phyloP scores from a whole-genome alignment of 1,140 invertebrate species.

The Bombus waltoni region DNA sequence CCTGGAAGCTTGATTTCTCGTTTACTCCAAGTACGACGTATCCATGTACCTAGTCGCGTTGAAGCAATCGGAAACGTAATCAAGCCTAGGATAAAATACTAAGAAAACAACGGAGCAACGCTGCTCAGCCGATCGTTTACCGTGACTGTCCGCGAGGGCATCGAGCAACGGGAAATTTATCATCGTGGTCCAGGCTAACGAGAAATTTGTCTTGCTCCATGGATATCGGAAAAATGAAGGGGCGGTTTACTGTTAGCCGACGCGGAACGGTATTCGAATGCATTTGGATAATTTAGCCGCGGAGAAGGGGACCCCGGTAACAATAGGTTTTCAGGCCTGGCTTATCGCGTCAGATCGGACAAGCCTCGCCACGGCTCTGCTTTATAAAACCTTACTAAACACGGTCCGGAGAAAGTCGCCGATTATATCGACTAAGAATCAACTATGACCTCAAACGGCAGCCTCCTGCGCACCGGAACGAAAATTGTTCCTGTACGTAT shows the following conservation, averaged over 20 bases:
- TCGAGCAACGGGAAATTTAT: slow-evolving; percentile 28
- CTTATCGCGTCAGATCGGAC: slow-evolving; percentile 65
- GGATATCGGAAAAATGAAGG: slow-evolving; percentile 42
- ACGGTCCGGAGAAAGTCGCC: slow-evolving; percentile 60
- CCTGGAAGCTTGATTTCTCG: not conserved
- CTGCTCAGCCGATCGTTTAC: not conserved
- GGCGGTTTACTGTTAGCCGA: slow-evolving; percentile 46
- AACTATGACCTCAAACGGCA: slow-evolving; percentile 62
- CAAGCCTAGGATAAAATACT: not conserved
- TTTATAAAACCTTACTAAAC: slow-evolving; percentile 55
- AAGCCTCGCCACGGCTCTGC: slow-evolving; percentile 47
- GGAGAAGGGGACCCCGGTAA: slow-evolving; percentile 36
- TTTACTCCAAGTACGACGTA: not conserved
- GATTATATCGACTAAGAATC: slow-evolving; percentile 58
- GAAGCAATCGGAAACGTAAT: not conserved
- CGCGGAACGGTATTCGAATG: slow-evolving; percentile 58
- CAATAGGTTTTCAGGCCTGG: slow-evolving; percentile 65
- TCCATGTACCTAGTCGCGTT: not conserved
- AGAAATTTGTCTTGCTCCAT: slow-evolving; percentile 61
- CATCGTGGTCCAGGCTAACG: not conserved
- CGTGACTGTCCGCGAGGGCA: not conserved
- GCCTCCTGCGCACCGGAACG: slow-evolving; percentile 31
- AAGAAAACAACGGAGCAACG: not conserved
- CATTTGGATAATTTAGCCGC: slow-evolving; percentile 62
- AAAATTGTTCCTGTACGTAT: slow-evolving; percentile 12